Evolutionary conservation across 2,113 vertebrate species (phyloP).

Genomic region (Stegostoma tigrinum): DNA sequence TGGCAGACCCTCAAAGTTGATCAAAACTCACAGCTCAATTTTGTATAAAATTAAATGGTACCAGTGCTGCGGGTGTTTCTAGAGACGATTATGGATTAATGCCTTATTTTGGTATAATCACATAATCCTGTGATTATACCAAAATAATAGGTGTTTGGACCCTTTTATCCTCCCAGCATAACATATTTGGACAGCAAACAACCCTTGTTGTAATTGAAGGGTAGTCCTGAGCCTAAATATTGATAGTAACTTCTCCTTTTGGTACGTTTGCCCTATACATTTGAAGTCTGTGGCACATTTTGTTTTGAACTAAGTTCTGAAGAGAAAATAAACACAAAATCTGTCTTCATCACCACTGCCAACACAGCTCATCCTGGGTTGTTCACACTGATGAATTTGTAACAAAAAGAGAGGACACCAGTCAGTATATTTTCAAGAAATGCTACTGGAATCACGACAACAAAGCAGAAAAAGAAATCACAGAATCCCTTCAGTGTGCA

Average conservation of each 20-base stretch:
- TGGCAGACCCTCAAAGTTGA: slow-evolving; percentile 30
- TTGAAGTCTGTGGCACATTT: neutral
- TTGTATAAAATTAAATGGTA: slow-evolving; percentile 7
- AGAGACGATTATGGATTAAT: slow-evolving; percentile 32
- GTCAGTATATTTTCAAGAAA: neutral
- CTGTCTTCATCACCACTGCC: neutral
- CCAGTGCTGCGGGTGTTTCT: neutral
- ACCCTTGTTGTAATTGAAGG: slow-evolving; percentile 11
- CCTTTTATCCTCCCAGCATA: neutral
- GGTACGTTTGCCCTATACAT: neutral
- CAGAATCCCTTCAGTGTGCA: too few relatives aligned
- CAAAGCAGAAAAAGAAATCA: too few relatives aligned
- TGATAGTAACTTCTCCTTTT: slow-evolving; percentile 7
- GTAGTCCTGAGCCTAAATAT: neutral
- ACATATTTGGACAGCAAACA: slow-evolving; percentile 3
- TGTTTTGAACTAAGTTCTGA: neutral
- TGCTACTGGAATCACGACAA: too few relatives aligned
- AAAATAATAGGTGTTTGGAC: slow-evolving; percentile 29
- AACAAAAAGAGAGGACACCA: neutral
- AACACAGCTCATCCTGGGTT: too few relatives aligned
- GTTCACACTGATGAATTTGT: neutral
- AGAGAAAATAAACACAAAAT: neutral
- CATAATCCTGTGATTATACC: slow-evolving; percentile 11
- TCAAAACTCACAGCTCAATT: neutral
- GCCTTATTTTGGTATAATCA: neutral